Evolutionary conservation across 1,140 invertebrate genomes (phyloP).

Genomic region (Ceratitis capitata): DNA sequence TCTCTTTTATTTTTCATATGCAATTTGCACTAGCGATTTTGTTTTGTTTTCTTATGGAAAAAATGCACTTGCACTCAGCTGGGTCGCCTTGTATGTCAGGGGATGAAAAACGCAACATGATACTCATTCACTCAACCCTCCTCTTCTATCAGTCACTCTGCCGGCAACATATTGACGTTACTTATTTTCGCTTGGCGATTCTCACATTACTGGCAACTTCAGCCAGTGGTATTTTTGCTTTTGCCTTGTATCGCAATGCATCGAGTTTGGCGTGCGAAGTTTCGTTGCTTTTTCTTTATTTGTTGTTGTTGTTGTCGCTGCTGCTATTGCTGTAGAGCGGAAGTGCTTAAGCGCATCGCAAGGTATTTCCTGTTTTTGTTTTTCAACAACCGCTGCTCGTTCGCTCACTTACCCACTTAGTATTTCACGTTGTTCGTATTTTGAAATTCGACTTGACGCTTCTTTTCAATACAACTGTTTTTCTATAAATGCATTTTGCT

Average conservation of each 20-base stretch:
- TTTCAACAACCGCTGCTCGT: constrained; percentile 51
- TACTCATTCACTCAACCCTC: background rate
- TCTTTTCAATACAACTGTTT: constrained; percentile 26
- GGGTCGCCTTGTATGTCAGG: background rate
- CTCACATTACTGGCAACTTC: too few species aligned
- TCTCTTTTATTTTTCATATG: background rate
- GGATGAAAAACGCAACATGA: background rate
- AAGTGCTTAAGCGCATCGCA: constrained; percentile 63
- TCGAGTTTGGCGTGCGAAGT: background rate
- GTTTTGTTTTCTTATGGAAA: background rate
- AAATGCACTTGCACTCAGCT: background rate
- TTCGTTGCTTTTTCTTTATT: too few species aligned
- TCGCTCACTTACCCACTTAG: background rate
- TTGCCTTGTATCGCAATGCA: background rate
- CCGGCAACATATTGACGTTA: background rate
- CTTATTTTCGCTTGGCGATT: background rate
- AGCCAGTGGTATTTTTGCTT: background rate
- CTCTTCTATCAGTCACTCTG: too few species aligned
- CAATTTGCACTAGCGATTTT: background rate
- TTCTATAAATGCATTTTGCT: constrained; percentile 24
- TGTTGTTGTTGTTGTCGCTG: background rate
- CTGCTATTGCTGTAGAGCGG: constrained; percentile 43
- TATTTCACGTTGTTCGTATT: background rate
- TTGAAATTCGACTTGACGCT: constrained; percentile 8
- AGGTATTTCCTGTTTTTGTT: constrained; percentile 64